Evolutionary conservation across 1,140 invertebrate genomes (phyloP), one percentile per base, ranked within the genome.

Genomic region (Drosophila ironensis): DNA sequence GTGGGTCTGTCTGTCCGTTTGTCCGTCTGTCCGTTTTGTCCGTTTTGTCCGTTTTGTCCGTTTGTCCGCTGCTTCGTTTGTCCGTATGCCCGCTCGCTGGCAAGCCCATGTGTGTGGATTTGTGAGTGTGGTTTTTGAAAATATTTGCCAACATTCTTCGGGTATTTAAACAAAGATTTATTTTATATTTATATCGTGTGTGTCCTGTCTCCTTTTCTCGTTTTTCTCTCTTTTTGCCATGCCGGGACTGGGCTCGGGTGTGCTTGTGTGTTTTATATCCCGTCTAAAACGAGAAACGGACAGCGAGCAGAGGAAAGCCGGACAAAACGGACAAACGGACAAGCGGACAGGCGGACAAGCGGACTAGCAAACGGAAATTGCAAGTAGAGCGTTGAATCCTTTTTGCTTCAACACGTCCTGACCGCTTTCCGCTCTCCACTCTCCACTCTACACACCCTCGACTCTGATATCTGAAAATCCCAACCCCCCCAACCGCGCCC

Each of bases 101-200:
- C 20, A 22, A 22, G 20, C 20, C 5, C 20, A 22, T 33, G 28
- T 33, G 3, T 33, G 28, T 33, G 28, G 9, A n/a, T 30, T 1
- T 45, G 22, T 48, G 52, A 41, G 54, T 61, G 63, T 51, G 63
- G 63, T 51, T 56, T 60, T 69, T 16, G 25, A 74, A 81, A 76
- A 82, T 82, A 82, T 82, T 82, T 82, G 68, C 77, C 61, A 82
- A 82, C 78, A 82, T 82, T 82, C 73, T 78, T 82, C 72, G 78
- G 78, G 78, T 82, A 82, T 82, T 82, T 82, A 82, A 82, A 82
- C 78, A 82, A 84, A 82, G 78, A 84, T 82, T 82, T 82, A 82
- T 82, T 84, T 82, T 73, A 84, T 84, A 77, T 77, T 77, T 71
- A 48, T 71, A 71, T 70, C 67, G 28, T 52, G 66, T 70, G 27